Conservation (phyloP, 2,797 vertebrate genomes). For the Clarias laeviceps region DNA sequence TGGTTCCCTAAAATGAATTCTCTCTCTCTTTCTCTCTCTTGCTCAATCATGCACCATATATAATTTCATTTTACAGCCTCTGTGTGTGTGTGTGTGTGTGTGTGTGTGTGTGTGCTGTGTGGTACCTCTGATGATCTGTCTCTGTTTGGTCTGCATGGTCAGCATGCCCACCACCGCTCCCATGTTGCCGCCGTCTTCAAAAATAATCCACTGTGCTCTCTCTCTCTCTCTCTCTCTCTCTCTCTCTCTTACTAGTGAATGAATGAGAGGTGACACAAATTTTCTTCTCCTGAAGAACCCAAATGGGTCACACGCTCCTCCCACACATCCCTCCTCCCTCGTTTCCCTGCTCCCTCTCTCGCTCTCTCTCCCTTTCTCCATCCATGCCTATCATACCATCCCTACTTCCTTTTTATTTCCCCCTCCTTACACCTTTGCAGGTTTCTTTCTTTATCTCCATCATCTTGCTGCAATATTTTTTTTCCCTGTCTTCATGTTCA, state of each 20-base stretch:
- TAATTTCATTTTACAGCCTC: neutral
- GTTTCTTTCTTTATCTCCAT: neutral
- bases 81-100: slow-evolving; percentile 10
- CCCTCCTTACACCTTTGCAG: slow-evolving; percentile 55
- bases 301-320: slow-evolving; percentile 67
- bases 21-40: neutral
- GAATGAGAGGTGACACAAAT: slow-evolving; percentile 45
- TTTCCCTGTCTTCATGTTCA: neutral
- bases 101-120: slow-evolving; percentile 10
- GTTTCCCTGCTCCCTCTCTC: slow-evolving; percentile 67
- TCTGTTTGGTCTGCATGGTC: slow-evolving; percentile 97
- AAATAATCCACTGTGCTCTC: slow-evolving; percentile 63
- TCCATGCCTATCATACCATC: slow-evolving; percentile 54
- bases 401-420: neutral
- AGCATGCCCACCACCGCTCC: slow-evolving; percentile 98
- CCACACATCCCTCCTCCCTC: slow-evolving; percentile 60
- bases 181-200: slow-evolving; percentile 76
- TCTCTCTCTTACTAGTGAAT: slow-evolving; percentile 50
- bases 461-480: neutral
- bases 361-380: slow-evolving; percentile 41
- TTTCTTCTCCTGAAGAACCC: slow-evolving; percentile 55
- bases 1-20: neutral
- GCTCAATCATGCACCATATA: neutral
- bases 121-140: slow-evolving; percentile 87
- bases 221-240: slow-evolving; percentile 46